These are phyloP conservation scores for Anableps anableps DNA, from an alignment of 2,797 vertebrate genomes.

Conservation along the genomic window DNA sequence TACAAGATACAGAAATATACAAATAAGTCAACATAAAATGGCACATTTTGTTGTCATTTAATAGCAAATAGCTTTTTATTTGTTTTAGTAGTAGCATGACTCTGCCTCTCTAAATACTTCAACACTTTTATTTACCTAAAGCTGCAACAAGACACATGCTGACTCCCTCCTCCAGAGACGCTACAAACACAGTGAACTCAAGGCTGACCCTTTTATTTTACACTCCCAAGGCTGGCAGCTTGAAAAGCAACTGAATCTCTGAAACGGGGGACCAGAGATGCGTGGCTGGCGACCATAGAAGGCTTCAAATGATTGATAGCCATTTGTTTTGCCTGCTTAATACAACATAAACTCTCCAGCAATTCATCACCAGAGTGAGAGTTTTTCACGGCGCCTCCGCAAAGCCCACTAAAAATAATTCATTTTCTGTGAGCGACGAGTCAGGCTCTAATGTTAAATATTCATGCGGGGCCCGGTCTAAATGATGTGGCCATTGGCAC, in stretches of 20 bases:
- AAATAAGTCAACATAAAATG: not conserved
- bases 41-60: not conserved
- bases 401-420: slow-evolving; percentile 80
- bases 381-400: slow-evolving; percentile 74
- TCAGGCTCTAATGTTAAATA: slow-evolving; percentile 81
- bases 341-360: slow-evolving; percentile 81
- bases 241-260: slow-evolving; percentile 55
- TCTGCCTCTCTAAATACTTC: not conserved
- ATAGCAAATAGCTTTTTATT: slow-evolving; percentile 1
- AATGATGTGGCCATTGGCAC: slow-evolving; percentile 81
- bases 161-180: slow-evolving; percentile 20
- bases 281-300: slow-evolving; percentile 71
- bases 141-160: not conserved
- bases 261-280: slow-evolving; percentile 37
- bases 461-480: slow-evolving; percentile 80
- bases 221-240: slow-evolving; percentile 48
- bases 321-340: slow-evolving; percentile 86
- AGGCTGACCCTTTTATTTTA: slow-evolving; percentile 52
- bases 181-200: slow-evolving; percentile 51
- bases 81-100: not conserved
- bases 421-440: slow-evolving; percentile 77
- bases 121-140: not conserved
- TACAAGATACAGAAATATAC: not conserved
- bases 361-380: slow-evolving; percentile 79
- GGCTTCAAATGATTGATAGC: slow-evolving; percentile 80